Base-by-base conservation (phyloP, 2,797 vertebrate species). In the Halcyon badia region DNA sequence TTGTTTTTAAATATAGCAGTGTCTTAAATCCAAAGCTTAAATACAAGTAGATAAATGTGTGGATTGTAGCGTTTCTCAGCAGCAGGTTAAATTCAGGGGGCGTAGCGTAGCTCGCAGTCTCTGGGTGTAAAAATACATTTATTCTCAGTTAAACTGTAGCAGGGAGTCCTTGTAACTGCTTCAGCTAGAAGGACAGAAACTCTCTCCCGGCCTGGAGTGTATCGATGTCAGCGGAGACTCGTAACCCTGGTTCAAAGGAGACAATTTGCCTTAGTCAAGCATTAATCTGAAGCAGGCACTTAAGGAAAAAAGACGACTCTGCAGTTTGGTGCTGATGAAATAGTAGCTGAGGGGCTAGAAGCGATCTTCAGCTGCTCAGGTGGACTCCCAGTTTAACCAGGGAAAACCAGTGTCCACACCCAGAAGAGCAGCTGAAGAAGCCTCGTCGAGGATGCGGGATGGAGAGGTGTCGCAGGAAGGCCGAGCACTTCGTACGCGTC, bases 11-110 rank as follows among this genome's bases (percentile, higher is more conserved):
- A 96, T 94, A 96, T 97, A 97, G 95, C 95, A 66, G 48, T 24
- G 80, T 44, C 91, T 94, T 83, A 79, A 79, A 91, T 90, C 82
- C 79, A 21, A 9, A 30, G 90, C 94, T 97, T 71, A 62, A 96
- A 80, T 42, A 92, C 77, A 85, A 88, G 88, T 3, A 69, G 89
- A 77, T 61, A 73, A 92, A 75, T 65, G 95, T 77, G 88, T 91
- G 96, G 87, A 91, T 96, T 51, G 83, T 69, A 68, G 72, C 64
- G 7, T 90, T 87, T 80, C 83, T 66, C 90, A 68, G 94, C 95
- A 96, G 91, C 90, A 96, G 96, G 97, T 94, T 95, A 44, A 96
- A 97, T 97, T 97, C 93, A 92, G 96, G 96, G 96, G 95, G 95
- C 17, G 95, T 84, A 64, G 73, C n/a, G 85, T 31, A 83, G 88